These are phyloP conservation scores for Temnothorax rugatulus DNA, from an alignment of 2,888 invertebrate species.

Conservation along the genomic window DNA sequence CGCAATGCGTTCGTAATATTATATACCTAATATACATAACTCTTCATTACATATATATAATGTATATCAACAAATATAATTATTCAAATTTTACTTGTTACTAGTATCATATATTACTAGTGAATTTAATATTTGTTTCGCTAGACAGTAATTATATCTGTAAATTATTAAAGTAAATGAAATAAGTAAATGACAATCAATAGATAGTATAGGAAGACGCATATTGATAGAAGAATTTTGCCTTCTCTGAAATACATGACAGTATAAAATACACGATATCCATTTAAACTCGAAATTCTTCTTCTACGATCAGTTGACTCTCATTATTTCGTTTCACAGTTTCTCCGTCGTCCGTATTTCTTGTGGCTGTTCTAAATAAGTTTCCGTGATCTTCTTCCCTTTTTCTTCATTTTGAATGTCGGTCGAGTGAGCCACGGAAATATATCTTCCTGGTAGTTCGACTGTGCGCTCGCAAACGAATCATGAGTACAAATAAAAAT, in stretches of 20 bases:
- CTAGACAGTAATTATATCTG: neutral
- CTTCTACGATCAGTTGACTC: neutral
- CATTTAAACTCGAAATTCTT: constrained; percentile 9
- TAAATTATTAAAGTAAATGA: neutral
- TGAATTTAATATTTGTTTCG: neutral
- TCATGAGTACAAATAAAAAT: constrained; percentile 30
- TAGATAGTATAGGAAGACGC: neutral
- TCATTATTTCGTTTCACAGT: constrained; percentile 52
- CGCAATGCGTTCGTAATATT: neutral
- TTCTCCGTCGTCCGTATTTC: constrained; percentile 15
- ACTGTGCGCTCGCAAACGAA: constrained; percentile 5
- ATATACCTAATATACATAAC: neutral
- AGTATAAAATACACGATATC: neutral
- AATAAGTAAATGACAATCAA: neutral
- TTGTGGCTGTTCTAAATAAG: neutral
- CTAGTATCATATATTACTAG: neutral
- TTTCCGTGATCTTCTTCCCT: neutral
- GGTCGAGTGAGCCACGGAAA: constrained; percentile 34
- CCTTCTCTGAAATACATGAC: neutral
- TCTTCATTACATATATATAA: neutral
- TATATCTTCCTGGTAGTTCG: constrained; percentile 40
- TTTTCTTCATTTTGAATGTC: constrained; percentile 31
- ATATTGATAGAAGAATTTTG: neutral
- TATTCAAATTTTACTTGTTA: neutral
- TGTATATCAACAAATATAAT: neutral